Conservation (phyloP, 1,140 invertebrate species). For the Reticulitermes speratus region DNA sequence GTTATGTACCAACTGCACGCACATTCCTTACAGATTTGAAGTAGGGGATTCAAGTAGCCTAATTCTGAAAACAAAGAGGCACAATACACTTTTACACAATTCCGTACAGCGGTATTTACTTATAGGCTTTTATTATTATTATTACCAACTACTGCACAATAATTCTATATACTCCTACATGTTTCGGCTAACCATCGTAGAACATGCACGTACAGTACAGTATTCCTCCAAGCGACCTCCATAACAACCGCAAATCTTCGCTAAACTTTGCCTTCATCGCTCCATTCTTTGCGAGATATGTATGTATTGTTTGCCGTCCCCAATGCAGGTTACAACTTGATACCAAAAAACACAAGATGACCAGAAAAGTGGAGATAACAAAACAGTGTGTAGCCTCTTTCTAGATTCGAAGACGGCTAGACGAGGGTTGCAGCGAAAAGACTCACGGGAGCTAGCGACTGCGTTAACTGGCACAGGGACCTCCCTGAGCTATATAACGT, state of each 20-base stretch:
- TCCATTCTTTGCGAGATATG: background rate
- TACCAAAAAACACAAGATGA: background rate
- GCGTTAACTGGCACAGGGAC: slow-evolving; percentile 23
- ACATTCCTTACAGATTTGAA: no score
- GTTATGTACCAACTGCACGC: no score
- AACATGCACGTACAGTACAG: no score
- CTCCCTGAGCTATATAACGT: slow-evolving; percentile 20
- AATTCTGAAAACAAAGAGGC: no score
- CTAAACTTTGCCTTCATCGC: background rate
- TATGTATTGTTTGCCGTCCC: background rate
- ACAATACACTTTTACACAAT: no score
- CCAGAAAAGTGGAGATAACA: background rate
- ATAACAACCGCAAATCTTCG: background rate
- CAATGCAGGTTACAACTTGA: background rate
- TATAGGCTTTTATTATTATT: no score
- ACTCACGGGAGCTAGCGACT: slow-evolving; percentile 5
- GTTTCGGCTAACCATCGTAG: no score
- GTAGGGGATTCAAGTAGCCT: no score
- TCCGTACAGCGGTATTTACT: no score
- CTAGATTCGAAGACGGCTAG: background rate
- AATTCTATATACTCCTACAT: no score
- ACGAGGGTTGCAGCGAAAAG: background rate
- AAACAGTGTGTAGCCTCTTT: background rate
- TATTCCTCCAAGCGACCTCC: no score
- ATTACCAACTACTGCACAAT: no score